Evolutionary conservation across 2,888 invertebrate genomes (phyloP), one percentile per base, ranked within the genome.

Genomic region (Hypsopygia costalis): DNA sequence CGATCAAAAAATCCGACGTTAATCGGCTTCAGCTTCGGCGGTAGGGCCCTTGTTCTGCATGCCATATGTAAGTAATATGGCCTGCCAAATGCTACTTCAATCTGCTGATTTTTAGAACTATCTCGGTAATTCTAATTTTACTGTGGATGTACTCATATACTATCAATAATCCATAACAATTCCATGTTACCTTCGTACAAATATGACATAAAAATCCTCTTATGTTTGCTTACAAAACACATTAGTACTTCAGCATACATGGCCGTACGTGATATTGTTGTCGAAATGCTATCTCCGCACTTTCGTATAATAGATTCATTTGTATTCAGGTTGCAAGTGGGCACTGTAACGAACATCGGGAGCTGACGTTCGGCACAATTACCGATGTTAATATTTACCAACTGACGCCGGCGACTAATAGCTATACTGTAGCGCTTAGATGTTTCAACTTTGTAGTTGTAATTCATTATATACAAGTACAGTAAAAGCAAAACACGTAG

Each of bases 331-430:
- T 69, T 77, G 79, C 80, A 72, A 78, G 76, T 77, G 74, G 70
- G 63, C 70, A 71, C 76, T 76, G 83, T 87, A 87, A 85, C 83
- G 85, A 87, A 86, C 85, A 81, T 81, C 73, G 74, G 71, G 73
- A 69, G 78, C 83, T 81, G 81, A 80, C 83, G 80, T 74, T 79
- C 77, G 72, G 74, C 62, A 86, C 85, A 87, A 86, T 87, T 85
- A 86, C 81, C 70, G 80, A 69, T 79, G 86, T 85, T 87, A 85
- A 86, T 87, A 87, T 87, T 87, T 87, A 85, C 85, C 82, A 78
- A 72, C 81, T 77, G 85, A 79, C 83, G 79, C 82, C 73, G 62
- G 58, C 69, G 76, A 72, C 81, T 86, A 87, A 86, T 87, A 86
- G 79, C 25, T 25, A 25, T n/a, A 25, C 25, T 5, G 6, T 6